Base-by-base conservation (phyloP, 2,888 invertebrate genomes). In the Mechanitis mazaeus region DNA sequence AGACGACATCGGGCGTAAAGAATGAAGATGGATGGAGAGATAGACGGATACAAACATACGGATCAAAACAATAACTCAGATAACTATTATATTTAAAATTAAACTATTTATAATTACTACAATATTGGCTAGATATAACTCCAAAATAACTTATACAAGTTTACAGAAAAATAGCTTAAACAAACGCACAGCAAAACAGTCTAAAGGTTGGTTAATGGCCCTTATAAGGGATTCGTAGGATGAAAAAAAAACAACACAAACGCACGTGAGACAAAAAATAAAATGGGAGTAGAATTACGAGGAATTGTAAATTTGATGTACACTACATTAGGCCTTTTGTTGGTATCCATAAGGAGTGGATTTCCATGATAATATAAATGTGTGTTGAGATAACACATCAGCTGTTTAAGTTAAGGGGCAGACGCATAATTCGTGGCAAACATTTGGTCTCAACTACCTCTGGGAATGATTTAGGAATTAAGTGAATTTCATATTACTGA, bases 361-460 rank as follows among this genome's bases (percentile, higher is more conserved):
- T 66, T 59, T 38, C 31, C 12, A 55, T 63, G 45, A 53, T 54
- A 31, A 5, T 35, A 3, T 55, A 38, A 54, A 47, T 55, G 55
- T 56, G 60, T 71, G 71, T 71, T 71, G 68, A 69, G 74, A 74
- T 73, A 74, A 70, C 73, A 72, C 71, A 78, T 79, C 78, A 77
- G 78, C 79, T 77, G 78, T 77, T 78, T 71, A 71, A 71, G 67
- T 63, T 71, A 74, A 73, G 77, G 75, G 73, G 71, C 72, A 70
- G 67, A 72, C 70, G 2, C 35, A 71, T 70, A 69, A 71, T 75
- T 74, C 72, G 71, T 70, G 68, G 71, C 71, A 75, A 74, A 71
- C 71, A 69, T 73, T 71, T 67, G 68, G 69, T 64, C 47, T 28
- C 20, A 20, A n/a, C 50, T 50, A 42, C 42, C 42, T 63, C 46